phyloP scores from a whole-genome alignment of 2,888 invertebrate genomes.

The Siphlonurus alternatus region DNA sequence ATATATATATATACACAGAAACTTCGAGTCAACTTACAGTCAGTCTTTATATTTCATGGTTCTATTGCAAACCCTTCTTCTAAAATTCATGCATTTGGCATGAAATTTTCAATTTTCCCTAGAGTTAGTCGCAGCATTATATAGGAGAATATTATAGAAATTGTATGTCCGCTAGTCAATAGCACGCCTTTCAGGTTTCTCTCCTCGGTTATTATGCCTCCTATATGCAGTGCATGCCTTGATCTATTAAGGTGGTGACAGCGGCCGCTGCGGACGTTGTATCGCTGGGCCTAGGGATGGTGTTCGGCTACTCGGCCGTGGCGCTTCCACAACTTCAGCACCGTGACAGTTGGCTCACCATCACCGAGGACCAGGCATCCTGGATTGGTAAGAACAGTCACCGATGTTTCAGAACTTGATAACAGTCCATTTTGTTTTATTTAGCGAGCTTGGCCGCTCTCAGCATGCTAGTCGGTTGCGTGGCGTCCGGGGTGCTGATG shows the following conservation, averaged over 20 bases:
- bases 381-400: conserved; percentile 34
- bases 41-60: no score
- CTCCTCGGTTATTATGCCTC: no score
- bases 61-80: no score
- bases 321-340: background rate
- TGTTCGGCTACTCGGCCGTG: background rate
- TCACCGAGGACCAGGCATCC: conserved; percentile 35
- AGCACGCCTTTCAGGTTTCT: no score
- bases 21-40: no score
- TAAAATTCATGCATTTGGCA: no score
- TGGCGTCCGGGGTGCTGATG: background rate
- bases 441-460: conserved; percentile 6
- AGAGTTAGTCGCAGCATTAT: no score
- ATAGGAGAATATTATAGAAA: no score
- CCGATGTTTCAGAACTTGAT: background rate
- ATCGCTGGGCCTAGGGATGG: background rate
- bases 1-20: no score
- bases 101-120: no score
- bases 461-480: background rate
- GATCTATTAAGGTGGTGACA: background rate
- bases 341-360: conserved; percentile 21
- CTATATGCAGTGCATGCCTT: background rate
- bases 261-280: background rate
- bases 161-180: no score
- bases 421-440: background rate